Evolutionary conservation across 2,113 vertebrate genomes (phyloP), one percentile per base, ranked within the genome.

Genomic region (Lonchura striata): DNA sequence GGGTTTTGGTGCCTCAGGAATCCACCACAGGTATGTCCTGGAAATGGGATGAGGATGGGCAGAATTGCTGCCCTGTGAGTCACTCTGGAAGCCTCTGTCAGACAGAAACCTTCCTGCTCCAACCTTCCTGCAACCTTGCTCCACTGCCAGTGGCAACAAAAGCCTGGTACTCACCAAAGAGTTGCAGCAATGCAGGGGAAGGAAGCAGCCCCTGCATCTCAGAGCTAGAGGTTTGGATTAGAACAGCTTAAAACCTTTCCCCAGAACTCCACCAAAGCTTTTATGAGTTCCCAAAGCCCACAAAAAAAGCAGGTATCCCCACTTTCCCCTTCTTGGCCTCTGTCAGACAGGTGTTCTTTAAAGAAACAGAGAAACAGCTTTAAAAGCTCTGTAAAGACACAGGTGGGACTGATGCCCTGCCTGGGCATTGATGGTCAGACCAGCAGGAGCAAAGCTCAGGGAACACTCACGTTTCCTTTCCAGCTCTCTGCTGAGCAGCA

Each of bases 121-220:
- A 64, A 4, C 20, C 37, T 21, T 14, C 50, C 76, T 65, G 66
- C 49, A 2, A 18, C 31, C 12, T 33, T 56, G 27, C 53, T 60
- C n/a, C 0, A 2, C 39, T 10, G 2, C 53, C 37, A 13, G 5
- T 8, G 30, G 35, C 69, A 74, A 21, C 7, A 16, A 31, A 68
- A 72, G n/a, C 37, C 31, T 49, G 0, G 0, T 1, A 2, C 35
- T 18, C 52, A 27, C 30, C 47, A 18, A 76, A 35, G 10, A 12
- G 19, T 3, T n/a, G 60, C 41, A 63, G 41, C 50, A 44, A 64
- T 52, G 47, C 47, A 18, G 10, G 25, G 28, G 4, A 21, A 74
- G 21, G 18, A 69, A 19, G 49, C 41, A 93, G 66, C 27, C 11
- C 23, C 41, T 0, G 2, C 8, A 3, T 7, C 23, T 57, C 4